phyloP scores from a whole-genome alignment of 1,140 invertebrate genomes.

The Zaprionus capensis region DNA sequence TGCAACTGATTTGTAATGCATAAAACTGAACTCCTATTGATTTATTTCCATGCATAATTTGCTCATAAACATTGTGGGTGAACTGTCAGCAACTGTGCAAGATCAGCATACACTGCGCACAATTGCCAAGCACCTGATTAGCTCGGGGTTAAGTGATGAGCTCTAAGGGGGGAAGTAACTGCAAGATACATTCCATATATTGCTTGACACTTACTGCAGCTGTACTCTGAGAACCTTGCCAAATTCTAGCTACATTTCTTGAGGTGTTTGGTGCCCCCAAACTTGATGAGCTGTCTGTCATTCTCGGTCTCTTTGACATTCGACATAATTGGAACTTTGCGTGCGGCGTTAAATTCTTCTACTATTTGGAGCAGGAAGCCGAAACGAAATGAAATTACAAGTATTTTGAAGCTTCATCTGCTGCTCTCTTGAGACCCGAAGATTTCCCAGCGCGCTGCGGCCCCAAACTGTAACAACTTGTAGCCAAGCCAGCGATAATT shows the following conservation, averaged over 20 bases:
- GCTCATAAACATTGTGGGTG: constrained; percentile 51
- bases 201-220: rapidly evolving
- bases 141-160: not conserved
- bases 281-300: not conserved
- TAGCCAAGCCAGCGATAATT: constrained; percentile 60
- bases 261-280: not conserved
- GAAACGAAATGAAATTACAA: constrained; percentile 59
- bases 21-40: constrained; percentile 48
- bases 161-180: no score
- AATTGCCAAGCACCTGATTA: not conserved
- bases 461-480: constrained; percentile 20
- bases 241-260: not conserved
- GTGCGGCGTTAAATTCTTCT: constrained; percentile 62
- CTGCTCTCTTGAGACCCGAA: constrained; percentile 3
- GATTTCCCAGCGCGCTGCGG: constrained; percentile 45
- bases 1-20: constrained; percentile 52
- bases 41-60: constrained; percentile 63
- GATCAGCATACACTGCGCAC: constrained; percentile 26
- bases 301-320: constrained; percentile 10
- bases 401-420: constrained; percentile 41
- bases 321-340: constrained; percentile 69
- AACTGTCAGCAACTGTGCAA: constrained; percentile 55
- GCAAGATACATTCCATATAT: not conserved
- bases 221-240: not conserved
- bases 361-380: constrained; percentile 74